phyloP scores from a whole-genome alignment of 2,113 vertebrate genomes.

The Mus spicilegus region DNA sequence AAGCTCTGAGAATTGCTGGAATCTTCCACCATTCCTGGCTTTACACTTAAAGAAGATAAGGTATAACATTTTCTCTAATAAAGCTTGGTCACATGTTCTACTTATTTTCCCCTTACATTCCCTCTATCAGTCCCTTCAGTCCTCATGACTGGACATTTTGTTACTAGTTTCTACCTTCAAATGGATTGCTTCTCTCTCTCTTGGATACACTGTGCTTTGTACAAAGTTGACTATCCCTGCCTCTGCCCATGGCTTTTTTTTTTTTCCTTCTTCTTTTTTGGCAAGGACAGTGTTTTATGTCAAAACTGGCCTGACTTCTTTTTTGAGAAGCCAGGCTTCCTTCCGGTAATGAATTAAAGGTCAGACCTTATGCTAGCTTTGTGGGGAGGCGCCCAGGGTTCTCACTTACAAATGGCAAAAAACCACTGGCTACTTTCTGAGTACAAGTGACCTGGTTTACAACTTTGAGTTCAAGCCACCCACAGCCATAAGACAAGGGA shows the following conservation, averaged over 20 bases:
- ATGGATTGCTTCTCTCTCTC: background rate
- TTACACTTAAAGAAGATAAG: background rate
- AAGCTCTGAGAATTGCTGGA: background rate
- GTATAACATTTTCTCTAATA: background rate
- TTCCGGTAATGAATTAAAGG: constrained; percentile 52
- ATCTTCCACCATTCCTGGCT: background rate
- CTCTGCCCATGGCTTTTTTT: background rate
- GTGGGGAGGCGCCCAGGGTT: constrained; percentile 47
- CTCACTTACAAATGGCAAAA: constrained; percentile 82
- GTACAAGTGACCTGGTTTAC: constrained; percentile 59
- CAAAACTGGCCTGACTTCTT: constrained; percentile 58
- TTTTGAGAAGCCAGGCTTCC: constrained; percentile 47
- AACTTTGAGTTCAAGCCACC: constrained; percentile 27
- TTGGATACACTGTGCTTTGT: constrained; percentile 36
- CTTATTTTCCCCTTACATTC: background rate
- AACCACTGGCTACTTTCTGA: constrained; percentile 55
- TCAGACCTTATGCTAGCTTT: constrained; percentile 71
- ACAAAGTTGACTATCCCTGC: background rate
- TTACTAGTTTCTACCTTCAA: background rate
- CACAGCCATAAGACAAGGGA: background rate
- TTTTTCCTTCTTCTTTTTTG: background rate
- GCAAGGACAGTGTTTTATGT: constrained; percentile 52
- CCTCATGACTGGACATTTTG: rapidly evolving
- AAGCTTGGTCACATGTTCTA: background rate
- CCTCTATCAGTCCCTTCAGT: background rate